Base-by-base conservation (phyloP, 2,113 vertebrate genomes). In the Setophaga kirtlandii region DNA sequence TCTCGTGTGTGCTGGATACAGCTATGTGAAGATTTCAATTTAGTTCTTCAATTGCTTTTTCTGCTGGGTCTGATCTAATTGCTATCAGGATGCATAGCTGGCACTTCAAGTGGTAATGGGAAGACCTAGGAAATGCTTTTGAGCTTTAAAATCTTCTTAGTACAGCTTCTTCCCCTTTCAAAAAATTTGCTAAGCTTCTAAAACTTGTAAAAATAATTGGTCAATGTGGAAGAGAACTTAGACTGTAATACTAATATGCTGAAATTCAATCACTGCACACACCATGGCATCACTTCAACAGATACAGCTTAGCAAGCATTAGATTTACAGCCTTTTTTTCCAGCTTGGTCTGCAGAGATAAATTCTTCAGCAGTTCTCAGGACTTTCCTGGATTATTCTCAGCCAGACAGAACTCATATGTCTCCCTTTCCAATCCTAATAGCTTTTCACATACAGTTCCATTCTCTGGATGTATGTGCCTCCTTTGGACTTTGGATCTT, bases 31-130 rank as follows among this genome's bases (percentile, higher is more conserved):
- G 83, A 90, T 94, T 92, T 94, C 86, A 56, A 4, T 94, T 96
- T 81, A 84, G 46, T 79, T 94, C 67, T 96, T 44, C 47, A 85
- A 53, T 47, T 95, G 75, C 83, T 94, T 96, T 86, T 97, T 96
- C 86, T 91, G 56, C 56, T 91, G 49, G 68, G 20, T 76, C 62
- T 76, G 50, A 69, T 94, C 60, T 96, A 92, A 86, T 83, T 95
- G 89, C 56, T 47, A 30, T 77, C 75, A 78, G 68, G 46, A 90
- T 88, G 64, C 58, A 31, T 58, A 86, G 80, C 81, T 95, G 70
- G 50, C 4, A 14, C 88, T 97, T 92, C 81, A 77, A 28, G 42
- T 55, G 56, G 55, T 76, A 92, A 83, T 30, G 24, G 62, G 63
- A 89, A 94, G 50, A 91, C n/a, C 70, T 78, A 81, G 25, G 33